These are phyloP conservation scores for Coptodon rendalli DNA, from an alignment of 2,113 vertebrate genomes.

Conservation along the genomic window DNA sequence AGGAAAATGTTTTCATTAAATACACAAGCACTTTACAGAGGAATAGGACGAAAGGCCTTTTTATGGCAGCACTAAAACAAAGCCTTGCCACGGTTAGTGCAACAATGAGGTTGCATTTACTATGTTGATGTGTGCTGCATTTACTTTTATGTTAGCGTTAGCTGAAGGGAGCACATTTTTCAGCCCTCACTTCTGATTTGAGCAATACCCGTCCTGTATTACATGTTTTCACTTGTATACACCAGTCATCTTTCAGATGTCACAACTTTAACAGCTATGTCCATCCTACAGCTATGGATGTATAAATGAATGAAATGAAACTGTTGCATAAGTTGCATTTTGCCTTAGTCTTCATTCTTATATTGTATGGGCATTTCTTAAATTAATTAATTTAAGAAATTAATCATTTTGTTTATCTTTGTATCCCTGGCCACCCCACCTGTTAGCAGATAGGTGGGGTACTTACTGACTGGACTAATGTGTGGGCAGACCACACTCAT, in stretches of 20 bases:
- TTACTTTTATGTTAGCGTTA: neutral
- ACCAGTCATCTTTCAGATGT: neutral
- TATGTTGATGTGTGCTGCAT: neutral
- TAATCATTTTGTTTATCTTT: neutral
- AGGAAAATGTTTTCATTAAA: neutral
- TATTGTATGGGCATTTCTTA: neutral
- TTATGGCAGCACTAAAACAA: neutral
- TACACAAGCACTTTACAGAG: neutral
- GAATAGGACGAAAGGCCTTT: neutral
- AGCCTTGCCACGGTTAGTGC: neutral
- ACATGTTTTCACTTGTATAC: neutral
- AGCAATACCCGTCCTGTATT: accelerated
- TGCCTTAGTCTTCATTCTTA: neutral
- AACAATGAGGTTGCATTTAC: neutral
- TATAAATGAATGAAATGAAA: neutral
- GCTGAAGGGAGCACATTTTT: neutral
- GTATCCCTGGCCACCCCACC: neutral
- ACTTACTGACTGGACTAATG: neutral
- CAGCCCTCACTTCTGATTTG: neutral
- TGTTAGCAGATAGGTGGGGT: neutral
- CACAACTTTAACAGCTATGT: neutral
- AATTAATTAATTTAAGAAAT: neutral
- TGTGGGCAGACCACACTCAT: neutral
- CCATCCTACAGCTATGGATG: neutral
- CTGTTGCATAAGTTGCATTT: neutral